Percentiles rank a stretch among this genome's conserved stretches.
These are phyloP conservation scores for Arbacia lixula DNA, from an alignment of 53 echinoderm and acorn worm species.

Conservation along the genomic window DNA sequence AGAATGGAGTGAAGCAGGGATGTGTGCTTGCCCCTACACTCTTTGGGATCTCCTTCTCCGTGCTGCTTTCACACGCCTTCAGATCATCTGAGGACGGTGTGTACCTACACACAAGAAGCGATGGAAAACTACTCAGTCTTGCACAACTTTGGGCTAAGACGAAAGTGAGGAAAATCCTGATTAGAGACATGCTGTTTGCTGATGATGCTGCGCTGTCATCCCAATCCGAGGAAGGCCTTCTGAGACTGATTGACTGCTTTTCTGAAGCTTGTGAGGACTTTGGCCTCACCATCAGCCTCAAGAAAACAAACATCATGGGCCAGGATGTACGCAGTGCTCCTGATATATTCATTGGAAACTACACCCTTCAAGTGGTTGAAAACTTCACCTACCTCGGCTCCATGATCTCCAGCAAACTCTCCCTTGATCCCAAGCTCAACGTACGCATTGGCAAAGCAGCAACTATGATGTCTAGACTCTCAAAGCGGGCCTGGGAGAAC, in stretches of 20 bases:
- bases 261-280: constrained; percentile 64
- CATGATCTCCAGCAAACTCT: constrained; percentile 43
- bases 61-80: constrained; percentile 54
- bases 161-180: no score
- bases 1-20: constrained; percentile 71
- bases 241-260: constrained; percentile 47
- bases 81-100: constrained; percentile 48
- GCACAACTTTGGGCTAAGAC: no score
- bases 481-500: constrained; percentile 47
- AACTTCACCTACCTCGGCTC: constrained; percentile 68
- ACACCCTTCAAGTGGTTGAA: constrained; percentile 13
- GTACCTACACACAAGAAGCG: constrained; percentile 58
- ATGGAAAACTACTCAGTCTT: no score
- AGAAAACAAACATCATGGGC: constrained; percentile 63
- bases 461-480: constrained; percentile 6
- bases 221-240: constrained; percentile 57
- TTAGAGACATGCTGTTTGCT: constrained; percentile 66
- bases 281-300: constrained; percentile 75
- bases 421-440: constrained; percentile 45
- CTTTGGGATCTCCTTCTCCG: constrained; percentile 71
- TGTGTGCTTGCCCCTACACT: constrained; percentile 73
- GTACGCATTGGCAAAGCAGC: constrained; percentile 49
- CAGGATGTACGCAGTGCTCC: constrained; percentile 22
- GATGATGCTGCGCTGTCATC: constrained; percentile 60
- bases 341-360: constrained; percentile 51